phyloP scores from a whole-genome alignment of 2,797 vertebrate species.

The Apogon hyalosoma region DNA sequence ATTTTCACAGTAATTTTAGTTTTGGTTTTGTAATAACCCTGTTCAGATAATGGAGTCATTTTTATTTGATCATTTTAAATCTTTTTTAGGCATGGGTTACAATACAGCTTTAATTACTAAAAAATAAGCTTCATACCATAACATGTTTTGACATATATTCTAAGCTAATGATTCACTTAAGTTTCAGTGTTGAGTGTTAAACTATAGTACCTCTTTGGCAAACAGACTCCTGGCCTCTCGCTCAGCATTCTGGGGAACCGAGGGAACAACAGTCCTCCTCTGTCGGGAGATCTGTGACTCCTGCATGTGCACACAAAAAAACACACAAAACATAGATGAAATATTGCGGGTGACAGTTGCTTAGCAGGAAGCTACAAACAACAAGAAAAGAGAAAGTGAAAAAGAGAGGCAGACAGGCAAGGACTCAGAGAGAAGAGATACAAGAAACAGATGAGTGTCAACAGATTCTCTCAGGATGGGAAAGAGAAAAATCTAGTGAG shows the following conservation, averaged over 20 bases:
- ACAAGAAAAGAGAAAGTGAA: conserved; percentile 9
- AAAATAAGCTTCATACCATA: not conserved
- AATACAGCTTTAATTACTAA: too few species aligned
- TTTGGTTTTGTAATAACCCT: too few species aligned
- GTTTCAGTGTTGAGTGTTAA: not conserved
- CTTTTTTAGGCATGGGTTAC: too few species aligned
- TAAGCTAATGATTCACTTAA: not conserved
- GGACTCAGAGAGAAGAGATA: not conserved
- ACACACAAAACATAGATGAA: not conserved
- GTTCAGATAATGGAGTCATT: too few species aligned
- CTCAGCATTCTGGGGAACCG: conserved; percentile 93
- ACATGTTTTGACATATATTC: not conserved
- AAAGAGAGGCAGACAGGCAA: conserved; percentile 10
- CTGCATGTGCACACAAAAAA: conserved; percentile 67
- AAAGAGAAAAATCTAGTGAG: not conserved
- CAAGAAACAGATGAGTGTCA: conserved; percentile 27
- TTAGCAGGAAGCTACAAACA: conserved; percentile 6
- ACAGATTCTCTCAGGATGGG: conserved; percentile 7
- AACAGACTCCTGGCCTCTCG: conserved; percentile 93
- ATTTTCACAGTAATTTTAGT: too few species aligned
- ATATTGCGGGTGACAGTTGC: not conserved
- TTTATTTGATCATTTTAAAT: too few species aligned
- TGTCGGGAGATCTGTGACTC: conserved; percentile 89
- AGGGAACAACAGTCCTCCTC: conserved; percentile 89
- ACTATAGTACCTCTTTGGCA: conserved; percentile 91